phyloP scores from a whole-genome alignment of 2,888 invertebrate species.

The Polydrusus cervinus region DNA sequence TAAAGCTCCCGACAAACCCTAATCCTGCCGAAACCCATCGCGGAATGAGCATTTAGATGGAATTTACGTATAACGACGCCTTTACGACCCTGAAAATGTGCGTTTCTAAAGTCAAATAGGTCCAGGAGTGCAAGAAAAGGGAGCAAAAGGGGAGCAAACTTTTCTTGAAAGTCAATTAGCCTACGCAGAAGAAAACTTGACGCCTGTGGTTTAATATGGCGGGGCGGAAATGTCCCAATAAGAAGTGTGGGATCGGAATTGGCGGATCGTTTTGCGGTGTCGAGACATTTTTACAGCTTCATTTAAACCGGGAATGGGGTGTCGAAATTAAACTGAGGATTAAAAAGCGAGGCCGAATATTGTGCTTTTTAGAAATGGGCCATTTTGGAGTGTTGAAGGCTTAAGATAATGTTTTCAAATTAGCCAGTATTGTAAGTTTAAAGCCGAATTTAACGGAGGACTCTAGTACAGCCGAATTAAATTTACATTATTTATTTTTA shows the following conservation, averaged over 20 bases:
- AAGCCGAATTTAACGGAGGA: background rate
- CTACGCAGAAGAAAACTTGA: conserved; percentile 43
- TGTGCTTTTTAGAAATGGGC: conserved; percentile 58
- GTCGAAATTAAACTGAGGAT: conserved; percentile 71
- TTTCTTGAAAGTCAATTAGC: conserved; percentile 49
- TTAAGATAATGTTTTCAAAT: conserved; percentile 32
- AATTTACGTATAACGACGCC: conserved; percentile 37
- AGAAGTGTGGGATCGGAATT: conserved; percentile 49
- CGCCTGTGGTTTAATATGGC: conserved; percentile 43
- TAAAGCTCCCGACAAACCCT: conserved; percentile 41
- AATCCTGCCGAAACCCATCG: conserved; percentile 33
- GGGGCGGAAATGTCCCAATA: conserved; percentile 39
- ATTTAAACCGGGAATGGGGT: conserved; percentile 71
- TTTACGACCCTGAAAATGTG: conserved; percentile 44
- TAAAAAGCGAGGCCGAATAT: conserved; percentile 67
- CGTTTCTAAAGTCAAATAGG: conserved; percentile 48
- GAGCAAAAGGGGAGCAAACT: conserved; percentile 28
- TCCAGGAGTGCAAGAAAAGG: conserved; percentile 21
- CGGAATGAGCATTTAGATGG: conserved; percentile 38
- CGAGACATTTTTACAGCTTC: conserved; percentile 70
- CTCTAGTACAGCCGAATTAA: background rate
- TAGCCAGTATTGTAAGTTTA: conserved; percentile 33
- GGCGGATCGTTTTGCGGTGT: conserved; percentile 50
- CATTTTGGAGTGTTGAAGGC: conserved; percentile 33
- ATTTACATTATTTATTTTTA: background rate